Evolutionary conservation across 2,113 vertebrate genomes (phyloP).

Genomic region (Sterrhoptilus dennistouni): DNA sequence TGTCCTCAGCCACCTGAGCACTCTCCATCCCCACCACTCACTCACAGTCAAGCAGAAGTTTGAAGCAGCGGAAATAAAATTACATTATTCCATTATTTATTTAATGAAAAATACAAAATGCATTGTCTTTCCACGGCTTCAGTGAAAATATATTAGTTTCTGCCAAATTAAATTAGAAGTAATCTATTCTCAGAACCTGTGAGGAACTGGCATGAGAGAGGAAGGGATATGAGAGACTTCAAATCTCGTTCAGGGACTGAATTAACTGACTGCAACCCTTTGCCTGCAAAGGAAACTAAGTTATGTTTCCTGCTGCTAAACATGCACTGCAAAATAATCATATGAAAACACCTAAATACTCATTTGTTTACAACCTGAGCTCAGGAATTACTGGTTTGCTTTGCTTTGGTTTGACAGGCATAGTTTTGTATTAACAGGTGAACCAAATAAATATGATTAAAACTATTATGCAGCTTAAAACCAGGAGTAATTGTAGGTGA

Average conservation of each 20-base stretch:
- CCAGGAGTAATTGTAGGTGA: background rate
- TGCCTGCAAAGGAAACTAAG: background rate
- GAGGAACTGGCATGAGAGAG: background rate
- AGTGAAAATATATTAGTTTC: constrained; percentile 13
- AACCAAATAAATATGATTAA: background rate
- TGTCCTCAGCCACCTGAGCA: background rate
- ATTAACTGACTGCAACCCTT: background rate
- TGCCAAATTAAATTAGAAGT: constrained; percentile 19
- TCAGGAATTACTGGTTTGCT: background rate
- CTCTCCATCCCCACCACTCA: accelerated
- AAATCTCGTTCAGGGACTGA: background rate
- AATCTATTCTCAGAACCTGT: background rate
- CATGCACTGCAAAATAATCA: background rate
- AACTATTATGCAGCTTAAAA: background rate
- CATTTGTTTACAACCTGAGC: background rate
- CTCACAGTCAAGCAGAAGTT: background rate
- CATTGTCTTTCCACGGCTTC: background rate
- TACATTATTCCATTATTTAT: background rate
- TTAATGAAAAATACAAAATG: constrained; percentile 45
- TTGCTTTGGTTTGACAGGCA: background rate
- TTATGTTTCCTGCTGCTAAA: background rate
- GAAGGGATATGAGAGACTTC: background rate
- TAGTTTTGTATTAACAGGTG: background rate
- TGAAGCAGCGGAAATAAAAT: background rate
- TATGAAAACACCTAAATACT: background rate